Evolutionary conservation across 1,140 invertebrate genomes (phyloP), one percentile per base, ranked within the genome.

Genomic region (Calephelis nemesis): DNA sequence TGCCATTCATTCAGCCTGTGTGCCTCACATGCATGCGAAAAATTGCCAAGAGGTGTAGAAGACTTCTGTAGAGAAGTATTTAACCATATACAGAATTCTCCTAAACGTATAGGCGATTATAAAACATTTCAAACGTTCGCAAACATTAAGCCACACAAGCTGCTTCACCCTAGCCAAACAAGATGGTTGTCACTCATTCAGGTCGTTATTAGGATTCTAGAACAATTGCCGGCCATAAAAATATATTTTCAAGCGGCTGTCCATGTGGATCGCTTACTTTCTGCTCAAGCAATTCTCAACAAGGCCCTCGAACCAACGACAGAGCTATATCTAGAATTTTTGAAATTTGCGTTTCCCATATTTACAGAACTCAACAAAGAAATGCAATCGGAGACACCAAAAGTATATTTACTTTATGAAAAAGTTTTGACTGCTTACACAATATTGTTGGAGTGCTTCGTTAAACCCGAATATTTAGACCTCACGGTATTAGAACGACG

Each of bases 111-210:
- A 30, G 65, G 67, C 10, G 67, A 72, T 39, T 77, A 72, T 15
- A 76, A 77, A 73, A 67, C 70, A 39, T 84, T 83, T 78, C 79
- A 85, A 78, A 65, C 58, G 19, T 78, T 87, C 73, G 10, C 68
- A 63, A 75, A 81, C 30, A 62, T 81, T 30, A 74, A 77, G 65
- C 74, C 75, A 47, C 77, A 85, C 67, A 79, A 82, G 70, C 65
- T 85, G 30, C 67, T 87, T 9, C 77, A 81, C 64, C 15, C 15
- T 54, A 62, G 68, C 63, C 81, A 83, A 74, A 88, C 84, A 10
- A 73, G 84, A 70, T 91, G 85, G 85, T 71, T 89, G n/a, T 91
- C 83, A 7, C 67, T 87, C 19, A 65, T 74, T 62, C 42, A 52
- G 65, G 82, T 78, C n/a, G 81, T 90, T 6, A 71, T 74, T 19